A percentile compares a stretch with the other conserved stretches of the same genome.
Conservation (phyloP, 2,797 vertebrate genomes). For the Ibycter americanus region DNA sequence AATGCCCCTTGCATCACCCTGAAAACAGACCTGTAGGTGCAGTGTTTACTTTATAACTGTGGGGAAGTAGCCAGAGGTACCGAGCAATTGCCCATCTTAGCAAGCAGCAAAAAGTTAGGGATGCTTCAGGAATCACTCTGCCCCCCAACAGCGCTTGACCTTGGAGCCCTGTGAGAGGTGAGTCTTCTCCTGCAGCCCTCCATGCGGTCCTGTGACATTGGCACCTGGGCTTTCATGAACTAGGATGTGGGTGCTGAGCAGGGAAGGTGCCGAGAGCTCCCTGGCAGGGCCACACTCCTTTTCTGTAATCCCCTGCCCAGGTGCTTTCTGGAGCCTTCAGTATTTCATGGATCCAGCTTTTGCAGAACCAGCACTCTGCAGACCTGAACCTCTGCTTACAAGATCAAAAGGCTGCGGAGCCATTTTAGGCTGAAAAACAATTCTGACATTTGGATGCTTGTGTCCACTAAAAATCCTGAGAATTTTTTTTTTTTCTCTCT, state of each 20-base stretch:
- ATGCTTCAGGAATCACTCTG: neutral
- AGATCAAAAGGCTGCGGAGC: neutral
- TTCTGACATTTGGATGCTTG: neutral
- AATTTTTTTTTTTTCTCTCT: neutral
- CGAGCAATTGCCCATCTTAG: neutral
- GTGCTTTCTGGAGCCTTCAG: neutral
- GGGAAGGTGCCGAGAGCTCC: neutral
- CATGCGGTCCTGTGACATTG: neutral
- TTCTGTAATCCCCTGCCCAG: neutral
- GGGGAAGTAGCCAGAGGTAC: neutral
- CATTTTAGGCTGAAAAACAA: neutral
- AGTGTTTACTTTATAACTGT: neutral
- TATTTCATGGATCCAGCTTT: neutral
- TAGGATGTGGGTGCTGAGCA: rapidly evolving
- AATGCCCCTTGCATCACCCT: neutral
- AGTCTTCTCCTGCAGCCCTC: neutral
- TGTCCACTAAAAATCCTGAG: neutral
- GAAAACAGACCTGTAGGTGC: neutral
- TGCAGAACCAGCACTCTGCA: neutral
- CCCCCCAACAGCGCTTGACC: neutral
- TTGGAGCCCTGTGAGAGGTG: neutral
- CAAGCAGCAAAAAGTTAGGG: neutral
- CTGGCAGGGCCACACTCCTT: rapidly evolving
- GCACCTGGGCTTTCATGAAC: neutral
- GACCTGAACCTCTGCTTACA: neutral